Evolutionary conservation across 2,888 invertebrate genomes (phyloP).

Genomic region (Drosophila fulvimacula): DNA sequence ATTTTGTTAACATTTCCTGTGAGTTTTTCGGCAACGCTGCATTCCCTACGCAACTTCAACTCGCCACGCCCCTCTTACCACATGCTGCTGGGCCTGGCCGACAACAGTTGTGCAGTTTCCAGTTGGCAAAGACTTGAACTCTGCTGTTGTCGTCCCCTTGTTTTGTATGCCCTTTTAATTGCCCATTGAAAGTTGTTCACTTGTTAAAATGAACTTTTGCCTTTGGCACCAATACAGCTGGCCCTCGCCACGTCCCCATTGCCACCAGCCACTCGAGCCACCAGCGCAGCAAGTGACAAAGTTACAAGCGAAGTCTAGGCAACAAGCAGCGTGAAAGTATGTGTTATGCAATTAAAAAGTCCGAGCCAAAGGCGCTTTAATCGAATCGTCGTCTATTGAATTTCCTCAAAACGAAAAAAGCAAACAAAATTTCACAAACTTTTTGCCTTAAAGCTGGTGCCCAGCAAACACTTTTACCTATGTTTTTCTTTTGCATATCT

Average conservation of each 20-base stretch:
- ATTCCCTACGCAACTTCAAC: conserved; percentile 7
- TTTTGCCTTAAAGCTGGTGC: conserved; percentile 8
- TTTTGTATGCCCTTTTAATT: conserved; percentile 81
- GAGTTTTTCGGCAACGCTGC: conserved; percentile 79
- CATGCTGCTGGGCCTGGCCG: conserved; percentile 4
- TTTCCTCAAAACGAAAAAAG: conserved; percentile 31
- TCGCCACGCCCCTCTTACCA: background rate
- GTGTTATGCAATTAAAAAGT: conserved; percentile 74
- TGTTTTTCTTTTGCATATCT: conserved; percentile 11
- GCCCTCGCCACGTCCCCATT: background rate
- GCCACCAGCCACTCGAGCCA: background rate
- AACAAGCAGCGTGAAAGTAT: conserved; percentile 67
- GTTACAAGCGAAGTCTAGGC: conserved; percentile 60
- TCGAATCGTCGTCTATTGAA: conserved; percentile 57
- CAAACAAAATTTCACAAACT: conserved; percentile 10
- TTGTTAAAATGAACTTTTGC: conserved; percentile 77
- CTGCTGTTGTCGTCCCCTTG: conserved; percentile 82
- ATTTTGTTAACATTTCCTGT: conserved; percentile 88
- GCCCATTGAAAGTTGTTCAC: conserved; percentile 80
- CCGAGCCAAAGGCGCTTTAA: conserved; percentile 35
- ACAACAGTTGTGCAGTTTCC: conserved; percentile 25
- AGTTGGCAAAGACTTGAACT: conserved; percentile 45
- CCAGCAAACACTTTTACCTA: background rate
- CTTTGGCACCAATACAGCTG: conserved; percentile 43
- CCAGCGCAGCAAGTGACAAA: conserved; percentile 24